A percentile compares a stretch with the other conserved stretches of the same genome.
These are phyloP conservation scores for Hyaena hyaena DNA, from an alignment of 2,113 vertebrate genomes.

Conservation along the genomic window DNA sequence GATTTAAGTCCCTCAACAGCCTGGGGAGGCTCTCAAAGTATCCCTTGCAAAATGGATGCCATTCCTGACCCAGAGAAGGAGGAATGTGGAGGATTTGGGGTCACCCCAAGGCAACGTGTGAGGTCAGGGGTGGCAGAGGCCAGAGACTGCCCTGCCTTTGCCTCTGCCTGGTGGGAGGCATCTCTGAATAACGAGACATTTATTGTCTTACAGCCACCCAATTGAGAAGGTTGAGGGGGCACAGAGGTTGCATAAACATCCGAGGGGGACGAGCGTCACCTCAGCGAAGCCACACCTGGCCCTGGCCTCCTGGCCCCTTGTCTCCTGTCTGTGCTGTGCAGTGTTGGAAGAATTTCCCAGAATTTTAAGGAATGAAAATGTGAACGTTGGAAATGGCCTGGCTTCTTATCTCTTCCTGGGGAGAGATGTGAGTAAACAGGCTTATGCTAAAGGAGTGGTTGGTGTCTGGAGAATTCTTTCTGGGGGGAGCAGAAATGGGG, in stretches of 20 bases:
- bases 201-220: not conserved
- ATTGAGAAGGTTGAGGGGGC: not conserved
- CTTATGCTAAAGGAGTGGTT: not conserved
- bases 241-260: not conserved
- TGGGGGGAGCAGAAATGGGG: not conserved
- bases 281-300: not conserved
- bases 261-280: not conserved
- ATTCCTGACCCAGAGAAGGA: not conserved
- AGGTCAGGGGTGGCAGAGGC: not conserved
- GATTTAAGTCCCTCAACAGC: not conserved
- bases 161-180: not conserved
- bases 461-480: not conserved
- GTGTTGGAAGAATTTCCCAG: not conserved
- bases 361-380: not conserved
- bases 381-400: not conserved
- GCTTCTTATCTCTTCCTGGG: not conserved
- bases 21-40: not conserved
- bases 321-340: not conserved
- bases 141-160: not conserved
- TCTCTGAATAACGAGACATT: not conserved
- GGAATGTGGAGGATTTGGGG: not conserved
- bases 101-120: not conserved
- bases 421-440: not conserved
- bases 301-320: not conserved
- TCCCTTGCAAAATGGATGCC: not conserved